Percentiles rank a stretch among this genome's conserved stretches.
phyloP scores from a whole-genome alignment of 2,797 vertebrate species.

The Takifugu rubripes region DNA sequence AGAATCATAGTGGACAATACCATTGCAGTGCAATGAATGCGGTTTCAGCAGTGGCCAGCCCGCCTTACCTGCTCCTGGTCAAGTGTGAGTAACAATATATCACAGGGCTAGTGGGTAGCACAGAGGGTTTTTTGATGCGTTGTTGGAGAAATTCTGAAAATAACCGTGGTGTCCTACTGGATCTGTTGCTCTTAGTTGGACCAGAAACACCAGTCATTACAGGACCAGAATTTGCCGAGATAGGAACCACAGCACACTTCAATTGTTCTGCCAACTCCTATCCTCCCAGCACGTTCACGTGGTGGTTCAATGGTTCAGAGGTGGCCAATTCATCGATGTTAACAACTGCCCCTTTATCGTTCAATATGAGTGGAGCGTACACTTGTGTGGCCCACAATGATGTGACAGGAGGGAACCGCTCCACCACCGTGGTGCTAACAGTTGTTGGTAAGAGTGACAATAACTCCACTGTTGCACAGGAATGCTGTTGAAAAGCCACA shows the following conservation, averaged over 20 bases:
- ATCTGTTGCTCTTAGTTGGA: constrained; percentile 51
- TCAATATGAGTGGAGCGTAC: constrained; percentile 62
- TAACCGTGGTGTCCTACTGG: not conserved
- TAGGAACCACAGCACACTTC: constrained; percentile 25
- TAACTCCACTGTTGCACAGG: too few species aligned
- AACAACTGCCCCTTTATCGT: constrained; percentile 11
- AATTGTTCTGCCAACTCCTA: constrained; percentile 55
- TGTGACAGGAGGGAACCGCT: constrained; percentile 50
- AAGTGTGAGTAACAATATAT: constrained; percentile 63
- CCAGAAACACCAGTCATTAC: constrained; percentile 37
- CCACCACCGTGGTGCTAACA: constrained; percentile 32
- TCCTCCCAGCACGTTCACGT: constrained; percentile 58
- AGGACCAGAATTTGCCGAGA: constrained; percentile 43
- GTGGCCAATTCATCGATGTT: constrained; percentile 38
- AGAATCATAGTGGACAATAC: constrained; percentile 46
- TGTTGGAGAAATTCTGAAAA: not conserved
- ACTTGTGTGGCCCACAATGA: constrained; percentile 64
- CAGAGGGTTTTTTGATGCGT: too few species aligned
- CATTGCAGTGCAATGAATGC: constrained; percentile 47
- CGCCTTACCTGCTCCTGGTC: constrained; percentile 33
- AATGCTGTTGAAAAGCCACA: too few species aligned
- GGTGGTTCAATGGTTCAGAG: constrained; percentile 55
- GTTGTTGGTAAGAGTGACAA: constrained; percentile 57
- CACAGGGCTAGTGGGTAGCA: not conserved
- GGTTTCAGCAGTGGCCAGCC: constrained; percentile 38